Evolutionary conservation across 2,797 vertebrate species (phyloP).

Genomic region (Sandelia bainsii): DNA sequence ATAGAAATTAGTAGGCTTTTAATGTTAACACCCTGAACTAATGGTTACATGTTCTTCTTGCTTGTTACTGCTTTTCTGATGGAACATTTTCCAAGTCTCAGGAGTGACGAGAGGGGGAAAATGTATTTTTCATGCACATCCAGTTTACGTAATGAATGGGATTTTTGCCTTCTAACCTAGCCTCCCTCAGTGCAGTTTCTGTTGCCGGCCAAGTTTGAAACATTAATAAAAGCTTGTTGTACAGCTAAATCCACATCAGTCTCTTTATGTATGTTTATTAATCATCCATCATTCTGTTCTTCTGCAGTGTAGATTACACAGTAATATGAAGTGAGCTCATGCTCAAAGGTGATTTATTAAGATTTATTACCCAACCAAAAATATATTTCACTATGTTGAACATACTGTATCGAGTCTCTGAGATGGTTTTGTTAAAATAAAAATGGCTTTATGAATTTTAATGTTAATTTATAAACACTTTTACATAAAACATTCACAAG

Average conservation of each 20-base stretch:
- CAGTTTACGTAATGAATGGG: conserved; percentile 48
- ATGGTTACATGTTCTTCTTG: too few species aligned
- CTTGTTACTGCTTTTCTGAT: too few species aligned
- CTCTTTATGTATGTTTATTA: conserved; percentile 4
- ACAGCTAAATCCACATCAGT: conserved; percentile 18
- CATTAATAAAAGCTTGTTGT: conserved; percentile 16
- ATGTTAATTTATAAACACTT: conserved; percentile 74
- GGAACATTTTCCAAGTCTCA: too few species aligned
- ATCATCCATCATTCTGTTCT: conserved; percentile 3
- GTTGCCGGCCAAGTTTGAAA: conserved; percentile 6
- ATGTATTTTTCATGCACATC: conserved; percentile 56
- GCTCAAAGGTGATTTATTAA: conserved; percentile 14
- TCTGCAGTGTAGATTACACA: conserved; percentile 15
- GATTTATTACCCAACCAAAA: conserved; percentile 15
- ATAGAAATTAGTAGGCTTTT: too few species aligned
- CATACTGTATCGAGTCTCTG: conserved; percentile 15
- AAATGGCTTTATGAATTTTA: conserved; percentile 47
- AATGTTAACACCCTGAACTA: too few species aligned
- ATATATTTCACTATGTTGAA: conserved; percentile 8
- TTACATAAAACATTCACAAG: conserved; percentile 67
- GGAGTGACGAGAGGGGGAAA: conserved; percentile 24
- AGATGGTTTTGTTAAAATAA: conserved; percentile 38
- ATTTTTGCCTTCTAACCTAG: conserved; percentile 13
- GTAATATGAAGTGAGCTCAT: conserved; percentile 10
- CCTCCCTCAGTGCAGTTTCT: conserved; percentile 13